Evolutionary conservation across 2,888 invertebrate genomes (phyloP), one percentile per base, ranked within the genome.

Genomic region (Caenorhabditis wallacei): DNA sequence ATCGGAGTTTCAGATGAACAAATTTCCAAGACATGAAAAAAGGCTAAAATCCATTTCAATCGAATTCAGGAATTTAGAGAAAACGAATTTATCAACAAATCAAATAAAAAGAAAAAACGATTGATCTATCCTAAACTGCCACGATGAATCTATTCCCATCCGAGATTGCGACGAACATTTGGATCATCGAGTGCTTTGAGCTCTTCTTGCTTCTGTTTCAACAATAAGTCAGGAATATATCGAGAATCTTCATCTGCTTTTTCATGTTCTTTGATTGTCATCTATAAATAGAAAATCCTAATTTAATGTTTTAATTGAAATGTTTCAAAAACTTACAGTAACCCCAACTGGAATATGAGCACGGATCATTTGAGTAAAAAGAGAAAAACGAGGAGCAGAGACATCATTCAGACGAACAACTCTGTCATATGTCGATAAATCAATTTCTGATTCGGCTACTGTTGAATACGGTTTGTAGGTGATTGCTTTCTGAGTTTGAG

Each of bases 131-230:
- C 61, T 61, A 61, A 7, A 2, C 4, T n/a, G 4, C 3, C 1
- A 64, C 18, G 0, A 20, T 24, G 61, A 51, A 18, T 63, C 83
- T 75, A 90, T 70, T 91, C 91, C 91, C 91, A 91, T 75, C 91
- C 91, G 22, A 91, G 86, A 66, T 88, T 87, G 74, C 88, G 85
- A 20, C 91, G 82, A 13, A 90, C 85, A 56, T 83, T 83, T 11
- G 90, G 89, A 81, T 91, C 89, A 79, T 91, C 91, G n/a, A 91
- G 85, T 11, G 87, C 84, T 56, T 88, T 89, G 57, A 91, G 74
- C 61, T 91, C 91, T 56, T 85, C 88, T 69, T 91, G 89, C 43
- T 87, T 88, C 75, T 89, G 85, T 61, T 90, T 90, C 48, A 91
- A 78, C 8, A 88, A 66, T 30, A 88, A 61, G 59, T 91, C 91